Conservation (phyloP, 2,888 invertebrate species). For the Bombyx huttoni region DNA sequence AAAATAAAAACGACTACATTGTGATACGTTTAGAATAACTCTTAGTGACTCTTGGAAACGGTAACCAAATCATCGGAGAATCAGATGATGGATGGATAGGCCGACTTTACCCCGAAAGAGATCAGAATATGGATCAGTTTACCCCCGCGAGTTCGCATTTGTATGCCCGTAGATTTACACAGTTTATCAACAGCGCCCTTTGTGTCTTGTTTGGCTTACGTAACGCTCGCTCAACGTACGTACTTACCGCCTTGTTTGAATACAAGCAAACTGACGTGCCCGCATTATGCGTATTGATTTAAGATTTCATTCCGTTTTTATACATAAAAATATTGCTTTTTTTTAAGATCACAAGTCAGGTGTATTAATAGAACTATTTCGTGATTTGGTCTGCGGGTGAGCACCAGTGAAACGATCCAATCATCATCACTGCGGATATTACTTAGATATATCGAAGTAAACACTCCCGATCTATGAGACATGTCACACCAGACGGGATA, state of each 20-base stretch:
- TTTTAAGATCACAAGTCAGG: no score
- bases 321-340: no score
- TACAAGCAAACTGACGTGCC: slow-evolving; percentile 21
- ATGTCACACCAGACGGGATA: no score
- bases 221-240: slow-evolving; percentile 19
- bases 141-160: slow-evolving; percentile 26
- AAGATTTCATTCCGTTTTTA: slow-evolving; percentile 13
- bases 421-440: no score
- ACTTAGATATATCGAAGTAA: no score
- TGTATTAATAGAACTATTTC: no score
- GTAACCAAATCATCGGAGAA: slow-evolving; percentile 16
- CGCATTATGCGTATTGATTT: slow-evolving; percentile 14
- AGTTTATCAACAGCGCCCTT: slow-evolving; percentile 33
- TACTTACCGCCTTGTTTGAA: slow-evolving; percentile 14
- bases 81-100: slow-evolving; percentile 20
- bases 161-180: slow-evolving; percentile 40
- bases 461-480: no score
- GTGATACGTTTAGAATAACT: not conserved
- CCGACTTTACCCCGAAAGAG: slow-evolving; percentile 19
- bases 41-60: slow-evolving; percentile 15
- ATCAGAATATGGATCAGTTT: slow-evolving; percentile 22
- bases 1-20: not conserved
- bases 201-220: slow-evolving; percentile 34
- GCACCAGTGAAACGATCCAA: no score
- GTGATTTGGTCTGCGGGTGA: no score